These are phyloP conservation scores for Magallana angulata DNA, from an alignment of 1,140 invertebrate genomes.

Conservation along the genomic window DNA sequence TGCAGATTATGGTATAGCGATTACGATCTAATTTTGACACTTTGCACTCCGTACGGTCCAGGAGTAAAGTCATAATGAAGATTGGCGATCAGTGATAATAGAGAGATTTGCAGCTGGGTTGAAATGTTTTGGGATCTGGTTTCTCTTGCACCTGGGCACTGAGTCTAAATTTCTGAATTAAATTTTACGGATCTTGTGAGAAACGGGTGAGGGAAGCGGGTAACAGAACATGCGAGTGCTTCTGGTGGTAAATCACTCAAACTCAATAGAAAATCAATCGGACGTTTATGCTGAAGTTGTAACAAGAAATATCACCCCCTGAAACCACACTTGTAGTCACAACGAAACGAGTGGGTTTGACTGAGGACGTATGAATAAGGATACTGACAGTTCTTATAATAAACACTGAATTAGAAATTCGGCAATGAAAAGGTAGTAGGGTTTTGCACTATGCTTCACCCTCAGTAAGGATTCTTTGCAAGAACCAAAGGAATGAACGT, in stretches of 20 bases:
- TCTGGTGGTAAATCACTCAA: slow-evolving; percentile 32
- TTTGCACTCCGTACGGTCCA: slow-evolving; percentile 17
- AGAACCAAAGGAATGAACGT: too few relatives aligned
- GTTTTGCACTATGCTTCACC: too few relatives aligned
- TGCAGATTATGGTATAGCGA: slow-evolving; percentile 5
- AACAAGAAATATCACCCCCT: neutral
- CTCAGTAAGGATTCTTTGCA: too few relatives aligned
- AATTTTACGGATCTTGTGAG: slow-evolving; percentile 9
- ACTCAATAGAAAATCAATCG: slow-evolving; percentile 13
- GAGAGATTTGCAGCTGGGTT: slow-evolving; percentile 12
- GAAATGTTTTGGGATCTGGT: neutral
- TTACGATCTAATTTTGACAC: slow-evolving; percentile 30
- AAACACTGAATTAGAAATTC: neutral
- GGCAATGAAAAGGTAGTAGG: neutral
- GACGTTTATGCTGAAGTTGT: slow-evolving; percentile 2
- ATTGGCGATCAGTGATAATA: slow-evolving; percentile 4
- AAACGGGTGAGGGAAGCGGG: neutral
- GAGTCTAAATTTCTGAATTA: slow-evolving; percentile 28
- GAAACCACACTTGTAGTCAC: slow-evolving; percentile 14
- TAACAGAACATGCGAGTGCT: neutral
- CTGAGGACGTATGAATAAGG: neutral
- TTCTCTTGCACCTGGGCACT: slow-evolving; percentile 24
- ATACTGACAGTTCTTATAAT: neutral
- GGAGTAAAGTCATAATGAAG: slow-evolving; percentile 17
- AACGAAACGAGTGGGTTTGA: slow-evolving; percentile 7